Base-by-base conservation (phyloP, 2,797 vertebrate genomes). In the Alosa sapidissima region DNA sequence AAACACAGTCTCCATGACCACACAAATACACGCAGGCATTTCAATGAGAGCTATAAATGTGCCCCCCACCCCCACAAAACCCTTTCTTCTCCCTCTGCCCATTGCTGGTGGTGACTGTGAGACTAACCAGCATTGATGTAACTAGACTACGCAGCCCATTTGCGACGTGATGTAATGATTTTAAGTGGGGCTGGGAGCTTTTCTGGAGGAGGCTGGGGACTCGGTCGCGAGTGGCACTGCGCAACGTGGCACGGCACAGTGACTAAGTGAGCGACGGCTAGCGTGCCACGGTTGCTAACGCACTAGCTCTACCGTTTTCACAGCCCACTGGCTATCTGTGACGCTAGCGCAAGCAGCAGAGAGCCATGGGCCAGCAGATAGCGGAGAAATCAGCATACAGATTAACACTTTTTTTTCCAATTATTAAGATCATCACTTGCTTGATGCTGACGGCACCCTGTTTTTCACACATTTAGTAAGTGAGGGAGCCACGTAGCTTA, bases 61-160 rank as follows among this genome's bases (percentile, higher is more conserved):
- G n/a, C 3, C n/a, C 60, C 24, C 60, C n/a, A 8, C 60, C 7
- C n/a, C 33, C 36, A 14, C 36, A 19, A 9, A 75, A 5, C 41
- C 68, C 33, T 45, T 36, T 7, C 16, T 21, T 45, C 16, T 19
- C 7, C 36, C 36, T 78, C 41, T 47, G 41, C 14, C 72, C 21
- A 41, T 72, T 14, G 68, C 68, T 72, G 3, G 14, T 78, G 72
- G 14, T 47, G 19, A 47, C 14, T 47, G 41, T 78, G 72, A 78
- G 41, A 47, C 72, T 78, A 78, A 78, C 41, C 72, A 78, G 72
- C 41, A 78, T 19, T 78, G 72, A 78, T 78, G 36, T 1, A 78
- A 47, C 72, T 41, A 47, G 72, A 78, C 72, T 78, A 47, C 16
- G 72, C 41, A 78, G 41, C 36, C 72, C 72, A 47, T 45, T 78